Base-by-base conservation (phyloP, 2,797 vertebrate species). In the Adelosebastes latens region DNA sequence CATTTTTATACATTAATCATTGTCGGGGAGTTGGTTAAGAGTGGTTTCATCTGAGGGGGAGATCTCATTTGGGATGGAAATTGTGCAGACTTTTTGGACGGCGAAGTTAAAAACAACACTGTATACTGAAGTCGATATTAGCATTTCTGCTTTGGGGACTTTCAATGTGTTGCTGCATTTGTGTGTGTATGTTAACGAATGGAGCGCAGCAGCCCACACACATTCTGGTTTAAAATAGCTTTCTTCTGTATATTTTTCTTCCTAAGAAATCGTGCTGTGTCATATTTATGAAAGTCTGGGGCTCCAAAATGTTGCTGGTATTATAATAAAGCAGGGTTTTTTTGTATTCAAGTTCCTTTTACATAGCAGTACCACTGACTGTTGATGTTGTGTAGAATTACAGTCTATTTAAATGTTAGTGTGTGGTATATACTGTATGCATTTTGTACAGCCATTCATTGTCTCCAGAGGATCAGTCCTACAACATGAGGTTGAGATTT, bases 1-100 rank as follows among this genome's bases (percentile, higher is more conserved):
- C 87, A 71, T 32, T 91, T 93, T 92, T 90, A 78, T 84, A 83
- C 85, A 91, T 92, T 89, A 91, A 91, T 91, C 81, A 88, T 88
- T 49, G 68, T 80, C 31, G 7, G 70, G 78, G 79, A 46, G 69
- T 63, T 58, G 66, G 75, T 88, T 75, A 46, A 55, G 83, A 73
- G 77, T 25, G 72, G 66, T 89, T 85, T 85, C 60, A 83, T 92
- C 75, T 69, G 71, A 76, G 72, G 4, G 59, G 25, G 18, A 59
- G 69, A 36, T 79, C 83, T 89, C 68, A 85, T 89, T 87, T 75
- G 72, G 14, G 29, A 11, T 80, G 77, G 80, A 73, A 81, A 87
- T 83, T 80, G 75, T 79, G 55, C 72, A 61, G 58, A 77, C 25
- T 80, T 84, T 81, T 79, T 75, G 22, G 56, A 52, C 58, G 46